A percentile compares a stretch with the other conserved stretches of the same genome.
phyloP scores from a whole-genome alignment of 2,888 invertebrate genomes.

The Cephus rjabovi region DNA sequence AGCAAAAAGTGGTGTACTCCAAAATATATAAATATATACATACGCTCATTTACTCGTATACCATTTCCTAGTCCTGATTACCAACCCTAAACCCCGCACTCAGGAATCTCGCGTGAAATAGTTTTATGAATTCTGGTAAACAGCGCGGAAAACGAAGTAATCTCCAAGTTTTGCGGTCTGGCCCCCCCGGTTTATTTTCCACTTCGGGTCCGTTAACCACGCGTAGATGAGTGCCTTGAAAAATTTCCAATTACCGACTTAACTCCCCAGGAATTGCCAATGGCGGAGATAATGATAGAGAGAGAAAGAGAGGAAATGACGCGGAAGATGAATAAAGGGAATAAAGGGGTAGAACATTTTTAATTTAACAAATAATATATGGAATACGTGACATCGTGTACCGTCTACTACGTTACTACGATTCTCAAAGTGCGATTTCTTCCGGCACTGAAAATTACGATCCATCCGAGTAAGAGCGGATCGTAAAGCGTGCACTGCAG shows the following conservation, averaged over 20 bases:
- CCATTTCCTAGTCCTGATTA: too few species aligned
- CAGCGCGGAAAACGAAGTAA: slow-evolving; percentile 36
- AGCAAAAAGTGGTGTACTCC: too few species aligned
- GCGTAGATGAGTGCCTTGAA: slow-evolving; percentile 1
- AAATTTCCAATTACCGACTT: slow-evolving; percentile 5
- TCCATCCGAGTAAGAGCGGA: too few species aligned
- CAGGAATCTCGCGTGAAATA: slow-evolving; percentile 30
- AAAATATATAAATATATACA: too few species aligned
- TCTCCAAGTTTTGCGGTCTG: slow-evolving; percentile 17
- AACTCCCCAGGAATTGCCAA: neutral
- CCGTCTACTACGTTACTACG: too few species aligned
- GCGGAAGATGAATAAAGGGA: slow-evolving; percentile 16
- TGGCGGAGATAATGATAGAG: neutral
- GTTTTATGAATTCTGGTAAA: slow-evolving; percentile 43
- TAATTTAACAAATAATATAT: too few species aligned
- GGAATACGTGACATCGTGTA: too few species aligned
- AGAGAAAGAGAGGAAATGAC: slow-evolving; percentile 13
- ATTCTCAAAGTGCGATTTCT: too few species aligned
- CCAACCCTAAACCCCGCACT: too few species aligned
- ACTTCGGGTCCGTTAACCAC: slow-evolving; percentile 1
- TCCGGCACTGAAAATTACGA: too few species aligned
- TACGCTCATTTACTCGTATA: too few species aligned
- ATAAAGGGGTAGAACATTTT: slow-evolving; percentile 14
- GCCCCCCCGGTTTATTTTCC: slow-evolving; percentile 7
- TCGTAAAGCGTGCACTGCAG: too few species aligned